Conservation (phyloP, 2,888 invertebrate species). For the Sicus ferrugineus region DNA sequence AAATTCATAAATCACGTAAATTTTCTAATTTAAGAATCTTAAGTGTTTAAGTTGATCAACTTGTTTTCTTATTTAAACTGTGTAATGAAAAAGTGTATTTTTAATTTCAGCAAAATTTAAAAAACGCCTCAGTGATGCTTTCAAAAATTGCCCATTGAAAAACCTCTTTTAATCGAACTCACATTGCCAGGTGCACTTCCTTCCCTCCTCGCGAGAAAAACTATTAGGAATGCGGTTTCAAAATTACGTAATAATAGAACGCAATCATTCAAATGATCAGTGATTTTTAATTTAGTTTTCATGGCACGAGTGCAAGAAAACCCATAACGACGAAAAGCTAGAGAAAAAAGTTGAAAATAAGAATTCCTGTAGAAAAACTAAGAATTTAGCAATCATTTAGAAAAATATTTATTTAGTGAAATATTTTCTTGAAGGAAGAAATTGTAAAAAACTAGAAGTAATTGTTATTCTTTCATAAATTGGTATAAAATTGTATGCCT, state of each 20-base stretch:
- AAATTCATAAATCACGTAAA: too few relatives aligned
- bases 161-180: constrained; percentile 52
- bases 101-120: constrained; percentile 60
- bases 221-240: constrained; percentile 56
- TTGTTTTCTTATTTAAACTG: constrained; percentile 1
- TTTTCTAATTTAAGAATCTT: background rate
- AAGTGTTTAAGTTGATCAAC: background rate
- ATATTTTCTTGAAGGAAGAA: constrained; percentile 3
- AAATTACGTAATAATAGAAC: constrained; percentile 40
- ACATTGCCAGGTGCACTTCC: constrained; percentile 10
- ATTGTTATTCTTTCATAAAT: background rate
- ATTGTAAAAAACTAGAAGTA: constrained; percentile 15
- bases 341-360: constrained; percentile 16
- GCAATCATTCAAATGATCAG: background rate
- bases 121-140: constrained; percentile 62
- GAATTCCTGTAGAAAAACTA: background rate
- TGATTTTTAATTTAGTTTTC: constrained; percentile 22
- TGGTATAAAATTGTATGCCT: background rate
- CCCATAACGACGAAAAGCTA: constrained; percentile 1
- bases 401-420: background rate
- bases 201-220: background rate
- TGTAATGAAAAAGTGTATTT: constrained; percentile 40
- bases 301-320: background rate
- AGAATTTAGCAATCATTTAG: constrained; percentile 29
- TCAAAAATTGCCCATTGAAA: constrained; percentile 59